A percentile compares a stretch with the other conserved stretches of the same genome.
phyloP scores from a whole-genome alignment of 2,888 invertebrate genomes.

The Macrosiphum euphorbiae region DNA sequence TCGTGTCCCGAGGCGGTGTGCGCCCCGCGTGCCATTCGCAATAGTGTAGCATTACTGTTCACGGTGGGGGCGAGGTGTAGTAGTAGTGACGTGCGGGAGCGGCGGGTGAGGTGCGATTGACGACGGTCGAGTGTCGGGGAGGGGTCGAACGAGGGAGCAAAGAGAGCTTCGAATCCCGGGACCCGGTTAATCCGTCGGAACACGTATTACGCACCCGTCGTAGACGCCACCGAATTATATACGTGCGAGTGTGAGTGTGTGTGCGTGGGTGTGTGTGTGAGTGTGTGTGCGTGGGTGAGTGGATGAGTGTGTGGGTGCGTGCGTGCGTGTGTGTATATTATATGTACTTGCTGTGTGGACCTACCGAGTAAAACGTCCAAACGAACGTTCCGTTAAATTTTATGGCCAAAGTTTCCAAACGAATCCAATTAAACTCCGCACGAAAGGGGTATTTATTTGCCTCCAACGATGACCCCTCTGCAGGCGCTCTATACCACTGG shows the following conservation, averaged over 20 bases:
- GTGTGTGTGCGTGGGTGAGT: too few relatives aligned
- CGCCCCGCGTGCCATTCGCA: not conserved
- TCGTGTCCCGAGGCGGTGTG: not conserved
- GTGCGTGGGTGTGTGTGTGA: not conserved
- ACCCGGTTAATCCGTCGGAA: slow-evolving; percentile 26
- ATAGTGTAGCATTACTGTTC: not conserved
- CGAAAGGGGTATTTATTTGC: not conserved
- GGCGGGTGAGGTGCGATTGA: not conserved
- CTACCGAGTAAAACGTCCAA: not conserved
- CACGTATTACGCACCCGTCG: not conserved
- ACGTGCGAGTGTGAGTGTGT: not conserved
- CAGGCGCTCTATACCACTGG: not conserved
- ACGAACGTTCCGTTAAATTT: slow-evolving; percentile 15
- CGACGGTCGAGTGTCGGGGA: not conserved
- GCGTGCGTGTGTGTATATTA: not conserved
- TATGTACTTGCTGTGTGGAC: not conserved
- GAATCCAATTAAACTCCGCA: slow-evolving; percentile 27
- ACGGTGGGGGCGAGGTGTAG: not conserved
- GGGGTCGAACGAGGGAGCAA: not conserved
- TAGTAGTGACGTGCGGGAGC: not conserved
- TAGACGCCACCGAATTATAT: not conserved
- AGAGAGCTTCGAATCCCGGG: not conserved
- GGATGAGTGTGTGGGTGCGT: too few relatives aligned
- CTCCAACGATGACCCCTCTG: not conserved
- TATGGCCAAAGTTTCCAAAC: slow-evolving; percentile 32